These are phyloP conservation scores for Drosophila ogumai DNA, from an alignment of 1,140 invertebrate species.

Conservation along the genomic window DNA sequence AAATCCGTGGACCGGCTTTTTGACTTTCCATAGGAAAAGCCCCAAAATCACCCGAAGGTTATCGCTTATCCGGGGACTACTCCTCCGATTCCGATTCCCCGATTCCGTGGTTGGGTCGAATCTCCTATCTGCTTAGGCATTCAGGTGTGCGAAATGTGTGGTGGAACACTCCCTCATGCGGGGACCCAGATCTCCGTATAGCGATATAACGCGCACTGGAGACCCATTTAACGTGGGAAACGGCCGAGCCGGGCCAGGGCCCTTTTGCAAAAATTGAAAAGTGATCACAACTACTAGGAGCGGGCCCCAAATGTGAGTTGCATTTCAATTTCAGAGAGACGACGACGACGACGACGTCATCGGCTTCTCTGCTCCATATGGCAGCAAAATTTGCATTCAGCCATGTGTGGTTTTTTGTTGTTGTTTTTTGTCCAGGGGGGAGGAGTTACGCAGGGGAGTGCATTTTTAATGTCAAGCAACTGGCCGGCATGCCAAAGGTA, in stretches of 20 bases:
- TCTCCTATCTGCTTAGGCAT: constrained; percentile 53
- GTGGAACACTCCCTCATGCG: constrained; percentile 62
- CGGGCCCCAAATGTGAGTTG: constrained; percentile 61
- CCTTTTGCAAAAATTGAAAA: constrained; percentile 59
- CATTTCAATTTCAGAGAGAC: constrained; percentile 66
- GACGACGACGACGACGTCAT: constrained; percentile 61
- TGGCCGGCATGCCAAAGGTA: constrained; percentile 69
- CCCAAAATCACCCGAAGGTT: constrained; percentile 66
- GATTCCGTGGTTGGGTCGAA: constrained; percentile 4
- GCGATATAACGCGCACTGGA: constrained; percentile 36
- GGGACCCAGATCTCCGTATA: constrained; percentile 50
- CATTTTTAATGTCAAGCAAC: constrained; percentile 57
- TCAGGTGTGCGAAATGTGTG: constrained; percentile 56
- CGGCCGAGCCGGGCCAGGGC: constrained; percentile 29
- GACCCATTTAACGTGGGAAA: constrained; percentile 74
- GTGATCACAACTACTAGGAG: constrained; percentile 35
- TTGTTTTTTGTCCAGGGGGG: neutral
- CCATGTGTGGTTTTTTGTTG: constrained; percentile 32
- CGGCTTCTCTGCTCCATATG: constrained; percentile 63
- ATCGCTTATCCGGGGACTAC: constrained; percentile 40
- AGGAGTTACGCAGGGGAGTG: neutral
- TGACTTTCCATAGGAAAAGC: constrained; percentile 81
- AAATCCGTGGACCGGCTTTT: constrained; percentile 58
- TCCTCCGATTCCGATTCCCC: constrained; percentile 15
- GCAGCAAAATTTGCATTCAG: constrained; percentile 73